These are phyloP conservation scores for Vicugna pacos DNA, from an alignment of 2,113 vertebrate genomes.

Conservation along the genomic window DNA sequence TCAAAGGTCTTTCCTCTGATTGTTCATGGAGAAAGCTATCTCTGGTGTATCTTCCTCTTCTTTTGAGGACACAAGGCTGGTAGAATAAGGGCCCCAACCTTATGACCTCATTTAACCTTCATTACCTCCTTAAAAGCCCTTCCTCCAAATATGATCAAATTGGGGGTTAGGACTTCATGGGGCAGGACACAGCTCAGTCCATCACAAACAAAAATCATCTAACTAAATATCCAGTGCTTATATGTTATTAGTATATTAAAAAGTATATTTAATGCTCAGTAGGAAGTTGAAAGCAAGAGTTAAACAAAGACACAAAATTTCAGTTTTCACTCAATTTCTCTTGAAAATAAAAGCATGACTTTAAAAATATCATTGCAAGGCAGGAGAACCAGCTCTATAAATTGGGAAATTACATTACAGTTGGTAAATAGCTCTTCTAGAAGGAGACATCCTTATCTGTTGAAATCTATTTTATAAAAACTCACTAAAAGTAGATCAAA, in stretches of 20 bases:
- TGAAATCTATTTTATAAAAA: neutral
- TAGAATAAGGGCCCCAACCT: neutral
- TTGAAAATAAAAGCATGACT: neutral
- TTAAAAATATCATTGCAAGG: neutral
- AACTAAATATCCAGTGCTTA: neutral
- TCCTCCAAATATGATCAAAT: neutral
- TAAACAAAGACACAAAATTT: neutral
- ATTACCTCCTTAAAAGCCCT: neutral
- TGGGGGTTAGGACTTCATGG: neutral
- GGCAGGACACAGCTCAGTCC: neutral
- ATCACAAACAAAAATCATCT: neutral
- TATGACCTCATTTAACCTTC: neutral
- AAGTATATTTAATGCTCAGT: neutral
- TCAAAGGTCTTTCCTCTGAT: neutral
- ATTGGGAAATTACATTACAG: neutral
- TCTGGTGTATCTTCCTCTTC: neutral
- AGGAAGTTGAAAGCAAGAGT: neutral
- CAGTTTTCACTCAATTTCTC: neutral
- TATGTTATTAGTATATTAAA: neutral
- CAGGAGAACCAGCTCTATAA: neutral
- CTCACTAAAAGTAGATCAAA: constrained; percentile 40
- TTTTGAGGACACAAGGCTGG: neutral
- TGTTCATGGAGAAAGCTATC: too few species aligned
- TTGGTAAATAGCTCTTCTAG: neutral
- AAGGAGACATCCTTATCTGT: neutral